phyloP scores from a whole-genome alignment of 1,140 invertebrate species.

The Dendroctonus valens region DNA sequence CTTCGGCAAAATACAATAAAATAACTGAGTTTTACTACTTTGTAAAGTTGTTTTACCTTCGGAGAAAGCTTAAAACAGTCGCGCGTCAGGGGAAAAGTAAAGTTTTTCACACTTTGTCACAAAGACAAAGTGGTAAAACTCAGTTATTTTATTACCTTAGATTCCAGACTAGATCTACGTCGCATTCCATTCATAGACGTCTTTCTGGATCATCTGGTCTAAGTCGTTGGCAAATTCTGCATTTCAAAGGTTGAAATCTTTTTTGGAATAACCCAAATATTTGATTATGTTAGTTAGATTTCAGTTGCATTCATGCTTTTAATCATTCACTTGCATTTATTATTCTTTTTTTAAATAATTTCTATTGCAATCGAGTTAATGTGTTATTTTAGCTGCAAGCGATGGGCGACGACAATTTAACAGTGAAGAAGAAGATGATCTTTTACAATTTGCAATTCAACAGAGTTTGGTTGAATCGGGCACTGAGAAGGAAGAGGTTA shows the following conservation, averaged over 20 bases:
- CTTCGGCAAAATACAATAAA: no score
- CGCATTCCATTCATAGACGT: no score
- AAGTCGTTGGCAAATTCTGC: no score
- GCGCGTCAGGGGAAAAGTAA: no score
- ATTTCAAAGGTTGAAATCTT: not conserved
- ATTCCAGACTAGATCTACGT: no score
- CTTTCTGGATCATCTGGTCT: no score
- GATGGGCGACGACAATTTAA: conserved; percentile 67
- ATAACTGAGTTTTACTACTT: no score
- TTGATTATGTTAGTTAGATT: not conserved
- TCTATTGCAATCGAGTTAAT: not conserved
- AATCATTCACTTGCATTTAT: not conserved
- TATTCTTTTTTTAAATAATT: conserved; percentile 6
- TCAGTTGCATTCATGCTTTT: conserved; percentile 11
- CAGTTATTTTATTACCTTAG: no score
- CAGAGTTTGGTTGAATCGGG: conserved; percentile 85
- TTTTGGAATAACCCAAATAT: not conserved
- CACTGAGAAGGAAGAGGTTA: conserved; percentile 77
- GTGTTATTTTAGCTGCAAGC: conserved; percentile 42
- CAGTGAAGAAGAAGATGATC: conserved; percentile 85
- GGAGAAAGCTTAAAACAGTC: no score
- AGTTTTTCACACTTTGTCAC: no score
- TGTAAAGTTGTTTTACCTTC: no score
- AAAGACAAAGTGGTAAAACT: no score
- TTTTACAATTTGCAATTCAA: conserved; percentile 91